Percentiles rank a stretch among this genome's conserved stretches.
These are phyloP conservation scores for Zygogramma bicolorata DNA, from an alignment of 2,888 invertebrate genomes.

Conservation along the genomic window DNA sequence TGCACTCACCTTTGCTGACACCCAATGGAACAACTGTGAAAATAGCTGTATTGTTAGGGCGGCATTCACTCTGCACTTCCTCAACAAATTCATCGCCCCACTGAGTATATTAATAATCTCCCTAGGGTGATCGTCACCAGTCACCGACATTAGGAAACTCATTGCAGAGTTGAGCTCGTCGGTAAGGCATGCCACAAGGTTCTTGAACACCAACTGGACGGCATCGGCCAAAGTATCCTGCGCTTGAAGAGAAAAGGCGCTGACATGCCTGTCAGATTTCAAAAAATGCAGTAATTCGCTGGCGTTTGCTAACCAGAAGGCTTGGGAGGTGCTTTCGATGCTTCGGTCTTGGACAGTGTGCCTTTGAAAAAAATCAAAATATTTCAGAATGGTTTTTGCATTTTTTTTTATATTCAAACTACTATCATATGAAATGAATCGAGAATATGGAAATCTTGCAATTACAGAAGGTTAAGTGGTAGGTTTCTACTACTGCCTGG, in stretches of 20 bases:
- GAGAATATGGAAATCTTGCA: no score
- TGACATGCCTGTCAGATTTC: constrained; percentile 94
- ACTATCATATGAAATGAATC: no score
- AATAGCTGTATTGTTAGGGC: constrained; percentile 98
- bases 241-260: constrained; percentile 91
- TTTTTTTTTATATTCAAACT: no score
- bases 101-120: constrained; percentile 79
- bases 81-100: constrained; percentile 90
- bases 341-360: constrained; percentile 78
- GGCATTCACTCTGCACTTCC: constrained; percentile 95
- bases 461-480: no score
- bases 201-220: constrained; percentile 91
- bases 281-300: constrained; percentile 96
- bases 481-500: no score
- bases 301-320: constrained; percentile 98
- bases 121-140: constrained; percentile 71
- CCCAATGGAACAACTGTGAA: constrained; percentile 97
- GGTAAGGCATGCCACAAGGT: constrained; percentile 82
- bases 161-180: constrained; percentile 87
- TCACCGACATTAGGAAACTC: constrained; percentile 81
- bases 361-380: neutral
- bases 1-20: constrained; percentile 69
- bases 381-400: no score
- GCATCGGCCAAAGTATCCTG: constrained; percentile 94
- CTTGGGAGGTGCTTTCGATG: constrained; percentile 86